phyloP scores from a whole-genome alignment of 2,797 vertebrate species.

The Lepilemur ruficaudatus region DNA sequence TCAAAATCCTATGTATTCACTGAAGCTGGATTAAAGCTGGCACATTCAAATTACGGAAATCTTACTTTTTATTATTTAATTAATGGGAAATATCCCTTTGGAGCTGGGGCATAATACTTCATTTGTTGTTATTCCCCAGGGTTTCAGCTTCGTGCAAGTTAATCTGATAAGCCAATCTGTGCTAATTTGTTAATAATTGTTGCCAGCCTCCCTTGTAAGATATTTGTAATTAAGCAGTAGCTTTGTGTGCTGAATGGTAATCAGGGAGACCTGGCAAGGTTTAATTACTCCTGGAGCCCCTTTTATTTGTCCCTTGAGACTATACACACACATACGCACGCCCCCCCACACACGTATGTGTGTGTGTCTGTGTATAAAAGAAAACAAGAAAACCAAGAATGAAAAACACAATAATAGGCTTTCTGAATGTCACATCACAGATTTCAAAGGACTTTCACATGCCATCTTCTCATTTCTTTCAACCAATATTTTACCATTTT shows the following conservation, averaged over 20 bases:
- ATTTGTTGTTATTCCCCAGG: not conserved
- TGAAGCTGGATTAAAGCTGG: not conserved
- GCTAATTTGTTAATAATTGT: slow-evolving; percentile 60
- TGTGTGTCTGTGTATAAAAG: no score
- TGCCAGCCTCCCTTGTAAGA: slow-evolving; percentile 32
- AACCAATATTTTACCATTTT: not conserved
- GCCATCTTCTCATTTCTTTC: slow-evolving; percentile 18
- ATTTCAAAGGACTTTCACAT: slow-evolving; percentile 26
- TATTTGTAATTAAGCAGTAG: slow-evolving; percentile 49
- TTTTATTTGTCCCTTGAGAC: slow-evolving; percentile 21
- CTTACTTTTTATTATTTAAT: slow-evolving; percentile 47
- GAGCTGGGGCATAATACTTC: not conserved
- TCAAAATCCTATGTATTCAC: not conserved
- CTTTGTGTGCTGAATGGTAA: slow-evolving; percentile 44
- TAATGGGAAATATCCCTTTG: not conserved
- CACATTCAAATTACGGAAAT: not conserved
- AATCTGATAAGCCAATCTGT: slow-evolving; percentile 56
- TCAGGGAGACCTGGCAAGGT: slow-evolving; percentile 42
- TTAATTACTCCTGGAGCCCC: slow-evolving; percentile 11
- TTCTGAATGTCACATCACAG: not conserved
- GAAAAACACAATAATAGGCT: not conserved
- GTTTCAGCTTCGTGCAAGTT: not conserved
- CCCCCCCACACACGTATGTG: no score
- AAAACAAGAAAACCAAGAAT: not conserved
- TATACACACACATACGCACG: no score